Base-by-base conservation (phyloP, 2,113 vertebrate genomes). In the Poecile atricapillus region DNA sequence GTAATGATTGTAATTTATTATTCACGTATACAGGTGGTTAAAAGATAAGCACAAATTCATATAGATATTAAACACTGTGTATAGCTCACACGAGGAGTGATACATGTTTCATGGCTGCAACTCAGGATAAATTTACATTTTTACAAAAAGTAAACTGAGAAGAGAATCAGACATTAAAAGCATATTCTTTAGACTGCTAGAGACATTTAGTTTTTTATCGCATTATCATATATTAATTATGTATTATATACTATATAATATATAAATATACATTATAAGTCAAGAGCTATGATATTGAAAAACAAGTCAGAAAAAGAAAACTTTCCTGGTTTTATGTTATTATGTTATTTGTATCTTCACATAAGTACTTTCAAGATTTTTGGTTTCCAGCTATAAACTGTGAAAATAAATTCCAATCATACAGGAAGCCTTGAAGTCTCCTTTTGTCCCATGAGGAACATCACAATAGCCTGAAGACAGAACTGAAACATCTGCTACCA, bases 401-500 rank as follows among this genome's bases (percentile, higher is more conserved):
- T 75, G 53, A 85, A 87, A 91, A 87, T 64, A 91, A 90, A 80
- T 86, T 70, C 24, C 58, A 81, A 0, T 70, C 31, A 59, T 15
- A 41, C 19, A 68, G 53, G n/a, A 89, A 65, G 0, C 1, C 37
- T 80, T 78, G 15, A 90, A 93, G 27, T 50, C 44, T 83, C 25
- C 37, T 93, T 92, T 91, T 56, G n/a, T 91, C 62, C 14, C 63
- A 39, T 15, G 35, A 56, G 41, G 55, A 62, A 77, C 49, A 65
- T 59, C 50, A 70, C 50, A 93, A 64, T 41, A 74, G 16, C 35
- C 84, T 52, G 73, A 90, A 94, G 85, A 76, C 7, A 91, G n/a
- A 79, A 28, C 28, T 90, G 74, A 93, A 95, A 94, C 85, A 62
- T 90, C 80, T 97, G 91, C 19, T 74, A 64, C 55, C 25, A 46